Evolutionary conservation across 2,888 invertebrate species (phyloP).

Genomic region (Meloe dianella): DNA sequence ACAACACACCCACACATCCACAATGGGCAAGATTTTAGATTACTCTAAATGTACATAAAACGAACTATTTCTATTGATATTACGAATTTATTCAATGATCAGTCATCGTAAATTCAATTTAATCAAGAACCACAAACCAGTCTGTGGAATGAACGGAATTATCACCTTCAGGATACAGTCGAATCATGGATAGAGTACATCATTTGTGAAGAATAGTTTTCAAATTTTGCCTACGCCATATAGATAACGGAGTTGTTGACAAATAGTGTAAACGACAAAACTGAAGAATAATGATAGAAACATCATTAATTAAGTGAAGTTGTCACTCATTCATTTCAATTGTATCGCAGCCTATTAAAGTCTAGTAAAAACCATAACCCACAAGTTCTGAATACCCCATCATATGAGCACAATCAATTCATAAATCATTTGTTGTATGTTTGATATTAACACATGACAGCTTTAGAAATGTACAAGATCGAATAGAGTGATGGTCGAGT

Average conservation of each 20-base stretch:
- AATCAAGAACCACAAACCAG: constrained; percentile 17
- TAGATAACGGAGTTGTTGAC: too few species aligned
- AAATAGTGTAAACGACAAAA: too few species aligned
- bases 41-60: neutral
- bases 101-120: constrained; percentile 20
- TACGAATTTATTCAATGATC: constrained; percentile 18
- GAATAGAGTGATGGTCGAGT: constrained; percentile 4
- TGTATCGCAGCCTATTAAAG: neutral
- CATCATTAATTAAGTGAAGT: too few species aligned
- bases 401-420: constrained; percentile 34
- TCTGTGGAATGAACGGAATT: constrained; percentile 23
- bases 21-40: neutral
- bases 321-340: neutral
- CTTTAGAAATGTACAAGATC: constrained; percentile 19
- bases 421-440: constrained; percentile 31
- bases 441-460: constrained; percentile 35
- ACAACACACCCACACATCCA: neutral
- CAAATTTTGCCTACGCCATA: too few species aligned
- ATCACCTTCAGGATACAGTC: neutral
- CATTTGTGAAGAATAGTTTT: too few species aligned
- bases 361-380: too few species aligned
- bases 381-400: neutral
- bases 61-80: constrained; percentile 12
- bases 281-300: too few species aligned
- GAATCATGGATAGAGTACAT: too few species aligned